A percentile compares a stretch with the other conserved stretches of the same genome.
Evolutionary conservation across 2,113 vertebrate genomes (phyloP).

Genomic region (Lonchura striata): DNA sequence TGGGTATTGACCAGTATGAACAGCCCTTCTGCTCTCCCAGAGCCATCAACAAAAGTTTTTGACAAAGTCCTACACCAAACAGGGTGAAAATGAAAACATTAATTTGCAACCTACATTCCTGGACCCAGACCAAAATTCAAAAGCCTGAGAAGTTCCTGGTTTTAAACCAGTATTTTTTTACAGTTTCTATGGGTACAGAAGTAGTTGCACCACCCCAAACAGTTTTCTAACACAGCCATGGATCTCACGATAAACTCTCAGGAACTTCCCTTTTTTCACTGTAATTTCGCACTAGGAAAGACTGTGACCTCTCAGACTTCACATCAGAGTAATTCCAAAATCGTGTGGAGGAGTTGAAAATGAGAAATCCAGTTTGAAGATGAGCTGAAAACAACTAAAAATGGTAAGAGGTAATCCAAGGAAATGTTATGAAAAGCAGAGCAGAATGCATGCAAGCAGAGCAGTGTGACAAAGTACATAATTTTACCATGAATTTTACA

Average conservation of each 20-base stretch:
- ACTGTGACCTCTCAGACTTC: background rate
- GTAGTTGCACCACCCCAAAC: background rate
- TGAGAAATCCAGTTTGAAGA: background rate
- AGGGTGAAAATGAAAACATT: background rate
- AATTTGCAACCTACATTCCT: background rate
- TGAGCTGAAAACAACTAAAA: background rate
- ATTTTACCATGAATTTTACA: background rate
- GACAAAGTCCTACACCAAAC: background rate
- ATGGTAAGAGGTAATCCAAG: background rate
- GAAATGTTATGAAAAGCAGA: background rate
- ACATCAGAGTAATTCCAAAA: background rate
- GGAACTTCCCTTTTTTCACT: background rate
- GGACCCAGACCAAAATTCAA: background rate
- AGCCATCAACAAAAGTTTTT: background rate
- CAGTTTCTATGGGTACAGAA: background rate
- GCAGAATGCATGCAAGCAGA: background rate
- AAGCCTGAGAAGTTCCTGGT: background rate
- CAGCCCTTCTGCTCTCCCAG: background rate
- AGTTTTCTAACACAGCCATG: background rate
- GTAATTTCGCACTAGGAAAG: background rate
- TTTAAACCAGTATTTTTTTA: background rate
- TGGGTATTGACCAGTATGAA: background rate
- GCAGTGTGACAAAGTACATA: background rate
- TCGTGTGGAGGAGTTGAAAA: accelerated
- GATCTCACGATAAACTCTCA: background rate